Evolutionary conservation across 2,797 vertebrate genomes (phyloP), one percentile per base, ranked within the genome.

Genomic region (Argentina silus): DNA sequence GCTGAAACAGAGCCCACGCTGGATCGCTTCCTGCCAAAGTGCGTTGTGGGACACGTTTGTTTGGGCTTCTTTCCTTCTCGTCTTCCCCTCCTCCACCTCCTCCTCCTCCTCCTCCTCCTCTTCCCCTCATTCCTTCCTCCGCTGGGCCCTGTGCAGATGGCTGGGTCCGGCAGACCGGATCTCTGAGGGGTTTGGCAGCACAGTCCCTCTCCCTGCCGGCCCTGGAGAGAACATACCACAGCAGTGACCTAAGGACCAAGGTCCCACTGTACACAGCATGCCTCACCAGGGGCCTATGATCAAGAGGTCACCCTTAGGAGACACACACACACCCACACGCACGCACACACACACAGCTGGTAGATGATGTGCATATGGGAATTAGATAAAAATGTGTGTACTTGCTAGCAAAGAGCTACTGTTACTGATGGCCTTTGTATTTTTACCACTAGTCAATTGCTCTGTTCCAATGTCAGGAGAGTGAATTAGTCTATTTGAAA

Each of bases 21-120:
- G 92, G 91, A 94, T 93, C 93, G 91, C 94, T 97, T 98, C 96
- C 95, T 96, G 95, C 91, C 91, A 77, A 90, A 91, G 87, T 91
- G 91, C 74, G 92, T 94, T 94, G 90, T 95, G 95, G 95, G 95
- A 90, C 83, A 90, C 86, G 56, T 90, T 95, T 94, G 93, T 94
- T 91, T 82, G 79, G 78, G 73, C 78, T 83, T 67, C 78, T 79
- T 76, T 80, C 80, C 59, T 81, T 36, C 27, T 36, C 27, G 27
- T 36, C 27, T 36, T 36, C 27, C 86, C 72, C 81, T 61, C 85
- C 78, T 57, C 61, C 57, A 71, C 70, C 53, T 76, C 77, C 68
- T 71, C 81, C 72, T 74, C 74, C 77, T 78, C 73, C 78, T 76
- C 44, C 64, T 21, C 81, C 78, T 61, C 77, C 78, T 72, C 66